Evolutionary conservation across 1,140 invertebrate species (phyloP), one percentile per base, ranked within the genome.

Genomic region (Globodera ellingtonae): DNA sequence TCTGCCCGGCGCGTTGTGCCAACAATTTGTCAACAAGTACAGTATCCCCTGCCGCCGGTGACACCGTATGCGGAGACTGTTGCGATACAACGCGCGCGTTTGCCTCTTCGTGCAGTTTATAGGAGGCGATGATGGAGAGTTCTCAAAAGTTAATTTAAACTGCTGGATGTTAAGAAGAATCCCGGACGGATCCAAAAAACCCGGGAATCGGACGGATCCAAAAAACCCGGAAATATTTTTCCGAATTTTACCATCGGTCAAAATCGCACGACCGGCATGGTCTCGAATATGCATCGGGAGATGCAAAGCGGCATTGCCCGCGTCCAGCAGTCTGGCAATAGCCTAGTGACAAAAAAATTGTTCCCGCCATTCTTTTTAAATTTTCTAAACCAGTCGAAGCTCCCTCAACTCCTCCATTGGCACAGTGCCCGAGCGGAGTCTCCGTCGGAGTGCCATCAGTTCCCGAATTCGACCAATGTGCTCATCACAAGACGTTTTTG

Each of bases 231-330:
- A 2, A 35, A 24, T 24, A 24, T 24, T 24, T 24, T 1, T 44
- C 21, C 5, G 9, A 0, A 35, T 48, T 35, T 76, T 59, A 67
- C 75, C 75, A 18, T 85, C 76, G 18, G 72, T 70, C 5, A 67
- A n/a, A 8, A 82, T 52, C 13, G 80, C 73, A 56, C 70, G 71
- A n/a, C 86, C 86, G 35, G 72, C 59, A 21, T 74, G 72, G 66
- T 88, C 78, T 13, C 86, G 80, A 52, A 88, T 87, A 13, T 82
- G 65, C 75, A 87, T 88, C 24, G 76, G 75, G 35, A 88, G 72
- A 35, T 78, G 76, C 50, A 86, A 56, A 44, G 47, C 81, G 66
- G 80, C 65, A 75, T 88, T 86, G 6, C 83, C 84, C 15, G 71
- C 9, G 70, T 86, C 85, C 7, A 86, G 83, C 65, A 79, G 79